Evolutionary conservation across 2,113 vertebrate species (phyloP).

Genomic region (Alaudala cheleensis): DNA sequence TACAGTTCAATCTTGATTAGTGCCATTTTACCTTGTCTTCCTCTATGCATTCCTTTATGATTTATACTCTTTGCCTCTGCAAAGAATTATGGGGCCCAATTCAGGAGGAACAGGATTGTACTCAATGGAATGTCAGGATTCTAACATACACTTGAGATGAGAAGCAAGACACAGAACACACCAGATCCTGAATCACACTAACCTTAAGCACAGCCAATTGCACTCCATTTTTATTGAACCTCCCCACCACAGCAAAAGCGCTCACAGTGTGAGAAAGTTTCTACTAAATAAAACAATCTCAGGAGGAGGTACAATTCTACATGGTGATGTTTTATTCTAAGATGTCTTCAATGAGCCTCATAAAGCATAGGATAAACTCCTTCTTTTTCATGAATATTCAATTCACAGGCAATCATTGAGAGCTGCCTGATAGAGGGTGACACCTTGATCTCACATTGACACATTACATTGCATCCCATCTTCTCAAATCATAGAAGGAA

Average conservation of each 20-base stretch:
- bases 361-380: neutral
- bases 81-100: neutral
- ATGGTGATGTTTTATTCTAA: neutral
- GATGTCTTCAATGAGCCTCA: neutral
- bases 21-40: neutral
- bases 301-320: neutral
- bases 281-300: neutral
- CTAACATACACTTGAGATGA: neutral
- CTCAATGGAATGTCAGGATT: neutral
- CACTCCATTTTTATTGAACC: neutral
- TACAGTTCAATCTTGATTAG: neutral
- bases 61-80: neutral
- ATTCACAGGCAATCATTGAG: neutral
- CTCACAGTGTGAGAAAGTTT: neutral
- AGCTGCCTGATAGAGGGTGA: neutral
- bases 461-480: slow-evolving; percentile 14
- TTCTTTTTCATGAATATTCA: slow-evolving; percentile 17
- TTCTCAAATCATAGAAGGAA: slow-evolving; percentile 49
- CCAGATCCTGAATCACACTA: neutral
- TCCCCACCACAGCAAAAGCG: neutral
- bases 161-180: neutral
- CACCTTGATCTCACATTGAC: slow-evolving; percentile 16
- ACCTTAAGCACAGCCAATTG: neutral
- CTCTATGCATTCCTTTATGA: neutral
- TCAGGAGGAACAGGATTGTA: neutral